Conservation (phyloP, 2,113 vertebrate genomes). For the Raja brachyura region DNA sequence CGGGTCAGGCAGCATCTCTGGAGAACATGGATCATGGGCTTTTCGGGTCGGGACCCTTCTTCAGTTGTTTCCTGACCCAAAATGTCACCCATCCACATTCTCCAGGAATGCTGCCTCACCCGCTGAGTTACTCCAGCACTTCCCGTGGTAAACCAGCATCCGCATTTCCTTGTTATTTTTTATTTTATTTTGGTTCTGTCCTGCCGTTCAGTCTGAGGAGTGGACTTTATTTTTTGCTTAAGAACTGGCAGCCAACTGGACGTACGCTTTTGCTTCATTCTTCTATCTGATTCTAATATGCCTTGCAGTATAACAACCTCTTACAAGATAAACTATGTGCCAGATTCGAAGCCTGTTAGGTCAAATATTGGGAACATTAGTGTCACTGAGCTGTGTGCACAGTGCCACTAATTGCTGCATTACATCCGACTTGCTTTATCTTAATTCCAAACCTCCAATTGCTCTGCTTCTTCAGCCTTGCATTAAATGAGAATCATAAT, state of each 20-base stretch:
- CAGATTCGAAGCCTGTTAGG: constrained; percentile 21
- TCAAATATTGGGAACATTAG: constrained; percentile 35
- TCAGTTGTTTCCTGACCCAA: no score
- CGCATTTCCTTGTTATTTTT: no score
- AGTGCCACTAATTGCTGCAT: constrained; percentile 31
- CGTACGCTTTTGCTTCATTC: not conserved
- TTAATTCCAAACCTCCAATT: not conserved
- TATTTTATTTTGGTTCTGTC: not conserved
- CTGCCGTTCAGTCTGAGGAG: not conserved
- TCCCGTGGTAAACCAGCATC: no score
- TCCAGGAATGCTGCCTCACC: no score
- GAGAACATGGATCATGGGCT: no score
- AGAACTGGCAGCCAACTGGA: not conserved
- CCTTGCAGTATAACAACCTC: not conserved
- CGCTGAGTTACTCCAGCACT: no score
- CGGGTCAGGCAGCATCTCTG: no score
- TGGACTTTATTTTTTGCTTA: not conserved
- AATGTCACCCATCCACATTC: no score
- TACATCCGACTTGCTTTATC: constrained; percentile 35
- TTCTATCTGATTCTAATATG: constrained; percentile 6
- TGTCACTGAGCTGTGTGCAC: constrained; percentile 24
- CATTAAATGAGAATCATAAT: constrained; percentile 29
- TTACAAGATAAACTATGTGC: constrained; percentile 25
- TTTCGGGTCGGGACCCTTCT: no score
- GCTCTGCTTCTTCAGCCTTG: constrained; percentile 5